Percentiles rank a stretch among this genome's conserved stretches.
Conservation (phyloP, 2,888 invertebrate genomes). For the Pimpla rufipes region DNA sequence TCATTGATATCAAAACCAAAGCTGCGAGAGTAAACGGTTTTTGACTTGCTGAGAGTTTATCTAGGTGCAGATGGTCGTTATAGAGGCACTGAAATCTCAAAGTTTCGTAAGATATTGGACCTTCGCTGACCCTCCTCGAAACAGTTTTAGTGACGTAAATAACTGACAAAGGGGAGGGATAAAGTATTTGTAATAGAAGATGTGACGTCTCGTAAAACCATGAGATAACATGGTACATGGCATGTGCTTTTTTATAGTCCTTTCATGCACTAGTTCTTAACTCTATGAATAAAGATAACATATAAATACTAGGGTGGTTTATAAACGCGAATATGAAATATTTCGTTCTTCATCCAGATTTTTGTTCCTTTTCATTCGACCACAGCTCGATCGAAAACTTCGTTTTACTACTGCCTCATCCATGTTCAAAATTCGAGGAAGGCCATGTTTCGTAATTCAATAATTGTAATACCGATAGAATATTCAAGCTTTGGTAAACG, state of each 20-base stretch:
- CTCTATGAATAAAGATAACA: background rate
- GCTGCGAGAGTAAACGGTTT: background rate
- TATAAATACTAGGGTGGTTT: background rate
- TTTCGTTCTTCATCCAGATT: too few species aligned
- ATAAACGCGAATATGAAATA: background rate
- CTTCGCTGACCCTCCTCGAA: conserved; percentile 40
- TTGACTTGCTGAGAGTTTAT: background rate
- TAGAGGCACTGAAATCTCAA: background rate
- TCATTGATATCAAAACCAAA: background rate
- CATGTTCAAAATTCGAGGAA: too few species aligned
- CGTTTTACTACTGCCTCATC: too few species aligned
- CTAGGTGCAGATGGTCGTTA: conserved; percentile 1
- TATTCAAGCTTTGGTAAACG: too few species aligned
- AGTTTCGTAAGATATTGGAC: conserved; percentile 42
- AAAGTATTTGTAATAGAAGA: background rate
- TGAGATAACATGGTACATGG: background rate
- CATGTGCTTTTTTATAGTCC: too few species aligned
- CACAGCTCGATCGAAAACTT: too few species aligned
- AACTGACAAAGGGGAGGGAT: background rate
- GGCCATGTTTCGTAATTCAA: too few species aligned
- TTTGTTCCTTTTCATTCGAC: too few species aligned
- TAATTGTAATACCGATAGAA: too few species aligned
- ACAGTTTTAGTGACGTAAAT: conserved; percentile 30
- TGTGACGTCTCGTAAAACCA: background rate
- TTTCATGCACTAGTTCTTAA: background rate